Percentiles rank a stretch among this genome's conserved stretches.
Evolutionary conservation across 2,113 vertebrate genomes (phyloP).

Genomic region (Gobiocypris rarus): DNA sequence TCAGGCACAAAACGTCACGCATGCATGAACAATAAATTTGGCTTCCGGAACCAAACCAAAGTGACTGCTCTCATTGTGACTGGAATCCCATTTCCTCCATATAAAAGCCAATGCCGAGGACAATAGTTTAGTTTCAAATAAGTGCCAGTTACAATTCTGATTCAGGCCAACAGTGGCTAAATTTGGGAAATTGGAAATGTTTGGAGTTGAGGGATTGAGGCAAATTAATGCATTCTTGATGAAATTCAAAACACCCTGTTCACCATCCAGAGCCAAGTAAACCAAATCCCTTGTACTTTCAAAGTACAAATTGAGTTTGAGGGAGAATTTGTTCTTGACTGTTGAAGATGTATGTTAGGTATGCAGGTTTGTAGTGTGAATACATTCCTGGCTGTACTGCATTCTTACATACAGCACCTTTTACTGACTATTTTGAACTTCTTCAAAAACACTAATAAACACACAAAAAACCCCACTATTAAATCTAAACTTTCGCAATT

Average conservation of each 20-base stretch:
- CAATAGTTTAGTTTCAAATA: constrained; percentile 16
- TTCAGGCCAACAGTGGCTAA: constrained; percentile 36
- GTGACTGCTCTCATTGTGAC: constrained; percentile 28
- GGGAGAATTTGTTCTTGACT: background rate
- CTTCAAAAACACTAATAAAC: no score
- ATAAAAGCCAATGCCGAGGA: constrained; percentile 14
- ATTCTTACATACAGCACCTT: no score
- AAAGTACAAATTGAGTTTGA: background rate
- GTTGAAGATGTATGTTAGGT: background rate
- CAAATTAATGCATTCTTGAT: constrained; percentile 14
- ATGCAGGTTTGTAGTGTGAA: background rate
- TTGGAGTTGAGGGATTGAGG: background rate
- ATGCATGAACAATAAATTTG: constrained; percentile 46
- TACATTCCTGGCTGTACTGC: background rate
- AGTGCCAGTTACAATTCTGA: constrained; percentile 10
- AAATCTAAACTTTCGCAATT: no score
- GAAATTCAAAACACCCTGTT: background rate
- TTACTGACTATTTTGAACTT: no score
- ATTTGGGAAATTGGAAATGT: constrained; percentile 21
- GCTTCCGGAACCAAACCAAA: constrained; percentile 14
- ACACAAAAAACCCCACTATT: no score
- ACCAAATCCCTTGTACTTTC: background rate
- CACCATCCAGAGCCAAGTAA: background rate
- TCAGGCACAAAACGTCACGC: constrained; percentile 21
- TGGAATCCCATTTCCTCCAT: constrained; percentile 10